These are phyloP conservation scores for Hirtodrosophila cameraria DNA, from an alignment of 2,888 invertebrate species.

Conservation along the genomic window DNA sequence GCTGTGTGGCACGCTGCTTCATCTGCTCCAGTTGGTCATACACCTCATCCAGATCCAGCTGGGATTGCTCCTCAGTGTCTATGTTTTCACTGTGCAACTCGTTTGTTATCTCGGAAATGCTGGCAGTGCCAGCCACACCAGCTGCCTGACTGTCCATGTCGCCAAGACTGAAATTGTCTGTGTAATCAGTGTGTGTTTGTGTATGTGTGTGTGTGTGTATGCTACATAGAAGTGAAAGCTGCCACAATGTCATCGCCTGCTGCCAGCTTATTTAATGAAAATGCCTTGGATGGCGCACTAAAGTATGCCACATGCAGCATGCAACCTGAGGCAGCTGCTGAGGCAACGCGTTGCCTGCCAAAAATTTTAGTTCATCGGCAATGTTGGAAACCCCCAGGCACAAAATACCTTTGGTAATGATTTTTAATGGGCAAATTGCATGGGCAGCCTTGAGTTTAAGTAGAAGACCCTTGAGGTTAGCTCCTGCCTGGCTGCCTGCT, in stretches of 20 bases:
- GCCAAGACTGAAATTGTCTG: slow-evolving; percentile 16
- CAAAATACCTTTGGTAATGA: slow-evolving; percentile 67
- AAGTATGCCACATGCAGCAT: slow-evolving; percentile 56
- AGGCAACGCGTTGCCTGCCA: slow-evolving; percentile 22
- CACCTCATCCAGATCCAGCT: slow-evolving; percentile 1
- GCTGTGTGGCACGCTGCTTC: slow-evolving; percentile 26
- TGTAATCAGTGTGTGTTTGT: background rate
- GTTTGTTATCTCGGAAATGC: background rate
- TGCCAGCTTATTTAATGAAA: slow-evolving; percentile 57
- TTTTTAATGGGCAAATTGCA: slow-evolving; percentile 78
- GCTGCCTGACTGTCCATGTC: slow-evolving; percentile 10
- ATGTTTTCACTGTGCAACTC: background rate
- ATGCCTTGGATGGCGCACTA: slow-evolving; percentile 55
- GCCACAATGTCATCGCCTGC: slow-evolving; percentile 41
- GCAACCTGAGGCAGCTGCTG: slow-evolving; percentile 25
- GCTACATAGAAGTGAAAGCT: slow-evolving; percentile 4
- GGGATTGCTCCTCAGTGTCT: background rate
- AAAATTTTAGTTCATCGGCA: slow-evolving; percentile 50
- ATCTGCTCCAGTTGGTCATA: slow-evolving; percentile 31
- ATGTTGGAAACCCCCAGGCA: slow-evolving; percentile 12
- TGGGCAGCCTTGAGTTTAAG: slow-evolving; percentile 38
- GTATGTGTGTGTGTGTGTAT: background rate
- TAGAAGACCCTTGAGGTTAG: slow-evolving; percentile 1
- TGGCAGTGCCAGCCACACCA: slow-evolving; percentile 8
- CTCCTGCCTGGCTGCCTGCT: background rate